Conservation (phyloP, 2,888 invertebrate species). For the Willowsia nigromaculata region DNA sequence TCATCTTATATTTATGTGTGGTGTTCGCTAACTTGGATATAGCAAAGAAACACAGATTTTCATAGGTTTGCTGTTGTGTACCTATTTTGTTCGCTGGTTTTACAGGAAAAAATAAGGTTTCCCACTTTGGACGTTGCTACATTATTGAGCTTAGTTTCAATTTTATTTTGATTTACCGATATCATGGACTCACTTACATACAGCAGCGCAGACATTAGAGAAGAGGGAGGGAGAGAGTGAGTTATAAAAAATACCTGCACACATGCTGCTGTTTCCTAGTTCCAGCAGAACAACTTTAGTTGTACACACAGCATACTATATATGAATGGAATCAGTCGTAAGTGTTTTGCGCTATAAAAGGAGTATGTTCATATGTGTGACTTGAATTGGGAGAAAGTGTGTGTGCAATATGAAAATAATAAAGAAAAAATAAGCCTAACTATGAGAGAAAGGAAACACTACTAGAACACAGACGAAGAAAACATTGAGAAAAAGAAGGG, state of each 20-base stretch:
- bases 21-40: not conserved
- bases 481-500: not conserved
- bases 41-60: too few relatives aligned
- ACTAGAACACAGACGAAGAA: not conserved
- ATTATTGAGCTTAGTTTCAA: slow-evolving; percentile 52
- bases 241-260: not conserved
- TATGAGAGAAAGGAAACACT: slow-evolving; percentile 27
- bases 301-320: too few relatives aligned
- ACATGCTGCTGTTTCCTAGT: not conserved
- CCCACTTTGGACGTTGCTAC: slow-evolving; percentile 25
- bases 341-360: not conserved
- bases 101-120: slow-evolving; percentile 13
- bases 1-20: not conserved
- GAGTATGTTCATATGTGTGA: not conserved
- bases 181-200: slow-evolving; percentile 37
- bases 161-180: slow-evolving; percentile 67
- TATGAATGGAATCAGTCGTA: not conserved
- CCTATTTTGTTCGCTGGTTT: not conserved
- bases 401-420: not conserved
- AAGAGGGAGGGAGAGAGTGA: not conserved
- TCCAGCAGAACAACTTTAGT: not conserved
- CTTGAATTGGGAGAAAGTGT: not conserved
- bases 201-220: not conserved
- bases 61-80: not conserved
- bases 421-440: not conserved